Base-by-base conservation (phyloP, 2,888 invertebrate species). In the Ophion slaviceki region DNA sequence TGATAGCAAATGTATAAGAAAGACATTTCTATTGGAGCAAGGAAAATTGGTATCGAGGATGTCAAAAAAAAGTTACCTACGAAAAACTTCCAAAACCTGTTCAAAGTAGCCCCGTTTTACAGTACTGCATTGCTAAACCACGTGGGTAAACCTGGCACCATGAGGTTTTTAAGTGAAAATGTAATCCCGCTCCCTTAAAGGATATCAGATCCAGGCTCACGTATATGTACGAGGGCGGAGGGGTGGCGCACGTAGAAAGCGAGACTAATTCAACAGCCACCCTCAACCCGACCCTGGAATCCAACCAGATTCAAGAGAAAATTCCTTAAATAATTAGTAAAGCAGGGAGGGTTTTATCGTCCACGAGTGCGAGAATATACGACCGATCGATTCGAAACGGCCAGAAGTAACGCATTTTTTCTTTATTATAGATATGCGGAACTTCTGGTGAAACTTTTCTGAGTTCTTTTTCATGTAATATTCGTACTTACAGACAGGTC, bases 301-400 rank as follows among this genome's bases (percentile, higher is more conserved):
- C 28, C 66, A 14, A 59, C 59, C 64, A 57, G 59, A 36, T 68
- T 67, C 28, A 17, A 67, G 59, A 59, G 61, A 68, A 75, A 70
- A 62, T 82, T 81, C 78, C 68, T 67, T 85, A 78, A 85, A 85
- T 85, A 81, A 81, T 85, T 85, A 79, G 47, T 59, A 40, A 59
- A 57, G 36, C 17, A 62, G n/a, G 78, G 71, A 76, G 82, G 75
- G 79, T 2, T 82, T 85, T 61, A 85, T 79, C 75, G 64, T 66
- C 47, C 32, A 59, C n/a, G 59, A 74, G 53, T 17, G 59, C 20
- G 72, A 57, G 64, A 24, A 82, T 70, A 71, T 57, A n/a, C 72
- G 53, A 64, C 28, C 66, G 67, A 82, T 82, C 79, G 85, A 82
- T 82, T 71, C 64, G 59, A 75, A 75, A 74, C 62, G 70, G 68